Base-by-base conservation (phyloP, 2,888 invertebrate genomes). In the Metopia argyrocephala region DNA sequence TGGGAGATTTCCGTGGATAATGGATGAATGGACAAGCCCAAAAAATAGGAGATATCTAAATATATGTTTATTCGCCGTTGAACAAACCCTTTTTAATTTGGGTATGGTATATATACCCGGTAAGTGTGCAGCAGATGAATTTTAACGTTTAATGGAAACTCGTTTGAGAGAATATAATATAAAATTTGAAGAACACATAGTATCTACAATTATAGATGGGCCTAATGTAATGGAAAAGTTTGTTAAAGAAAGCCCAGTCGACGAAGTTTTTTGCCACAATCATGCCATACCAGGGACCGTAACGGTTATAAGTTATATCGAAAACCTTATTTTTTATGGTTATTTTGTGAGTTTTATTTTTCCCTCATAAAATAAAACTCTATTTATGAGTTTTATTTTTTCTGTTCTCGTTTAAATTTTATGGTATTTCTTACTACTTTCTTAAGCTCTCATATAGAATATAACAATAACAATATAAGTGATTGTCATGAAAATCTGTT, bases 1-100 rank as follows among this genome's bases (percentile, higher is more conserved):
- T n/a, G n/a, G n/a, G n/a, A n/a, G 59, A 61, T 61, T 65, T 65
- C 52, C 65, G 15, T 21, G 50, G 31, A 52, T 21, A 15, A 50
- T 52, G 50, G 52, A 65, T 65, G 65, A 65, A 15, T 65, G 65
- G 65, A 65, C 31, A 9, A 65, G 65, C n/a, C 12, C 31, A 12
- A 68, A 56, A 56, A 56, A 66, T 27, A 66, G 45, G 20, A 66
- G 45, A 68, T 68, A 66, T 28, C 4, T 66, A 21, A 66, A 66
- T n/a, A 25, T 54, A 21, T 56, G 54, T 45, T n/a, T 66, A 25
- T 46, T 28, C 15, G 46, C 25, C 5, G 5, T 21, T 56, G n/a
- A 62, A 54, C 9, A 45, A n/a, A 54, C 6, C 7, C 57, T 65
- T 65, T 65, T 18, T 12, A 65, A 74, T 59, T 50, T 69, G 28